These are phyloP conservation scores for Drosophila neutralis DNA, from an alignment of 2,888 invertebrate genomes.

Conservation along the genomic window DNA sequence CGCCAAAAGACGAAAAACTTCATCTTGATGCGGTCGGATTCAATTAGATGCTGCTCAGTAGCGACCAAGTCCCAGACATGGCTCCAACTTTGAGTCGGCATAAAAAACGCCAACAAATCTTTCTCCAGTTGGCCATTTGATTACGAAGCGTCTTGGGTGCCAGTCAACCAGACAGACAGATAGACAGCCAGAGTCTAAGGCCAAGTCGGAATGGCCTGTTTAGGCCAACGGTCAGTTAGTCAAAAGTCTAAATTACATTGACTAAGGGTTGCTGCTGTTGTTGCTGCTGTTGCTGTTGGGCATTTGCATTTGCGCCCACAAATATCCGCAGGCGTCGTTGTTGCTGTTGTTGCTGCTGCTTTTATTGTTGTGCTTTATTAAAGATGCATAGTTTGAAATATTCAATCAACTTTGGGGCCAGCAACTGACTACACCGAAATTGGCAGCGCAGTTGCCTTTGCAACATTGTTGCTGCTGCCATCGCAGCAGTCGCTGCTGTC, in stretches of 20 bases:
- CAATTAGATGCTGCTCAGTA: conserved; percentile 63
- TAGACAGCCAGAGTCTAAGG: not conserved
- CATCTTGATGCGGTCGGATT: conserved; percentile 74
- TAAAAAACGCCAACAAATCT: conserved; percentile 5
- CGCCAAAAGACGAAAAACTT: conserved; percentile 71
- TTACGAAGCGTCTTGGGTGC: conserved; percentile 31
- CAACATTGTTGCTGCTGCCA: conserved; percentile 11
- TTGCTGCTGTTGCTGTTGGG: conserved; percentile 11
- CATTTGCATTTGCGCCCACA: conserved; percentile 67
- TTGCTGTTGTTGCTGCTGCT: conserved; percentile 8
- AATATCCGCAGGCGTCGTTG: conserved; percentile 56
- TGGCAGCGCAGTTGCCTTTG: conserved; percentile 38
- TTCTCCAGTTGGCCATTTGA: conserved; percentile 16
- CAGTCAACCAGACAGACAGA: conserved; percentile 2
- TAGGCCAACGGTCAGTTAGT: conserved; percentile 53
- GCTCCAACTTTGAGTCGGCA: conserved; percentile 14
- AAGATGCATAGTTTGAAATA: conserved; percentile 79
- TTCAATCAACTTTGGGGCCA: conserved; percentile 71
- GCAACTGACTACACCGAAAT: conserved; percentile 39
- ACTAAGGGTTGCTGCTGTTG: conserved; percentile 6
- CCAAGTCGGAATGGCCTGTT: conserved; percentile 5
- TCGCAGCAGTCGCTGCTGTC: conserved; percentile 25
- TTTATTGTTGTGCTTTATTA: conserved; percentile 72
- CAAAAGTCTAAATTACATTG: conserved; percentile 54
- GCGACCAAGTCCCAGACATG: conserved; percentile 9